Conservation (phyloP, 1,140 invertebrate genomes). For the Saccostrea cuccullata region DNA sequence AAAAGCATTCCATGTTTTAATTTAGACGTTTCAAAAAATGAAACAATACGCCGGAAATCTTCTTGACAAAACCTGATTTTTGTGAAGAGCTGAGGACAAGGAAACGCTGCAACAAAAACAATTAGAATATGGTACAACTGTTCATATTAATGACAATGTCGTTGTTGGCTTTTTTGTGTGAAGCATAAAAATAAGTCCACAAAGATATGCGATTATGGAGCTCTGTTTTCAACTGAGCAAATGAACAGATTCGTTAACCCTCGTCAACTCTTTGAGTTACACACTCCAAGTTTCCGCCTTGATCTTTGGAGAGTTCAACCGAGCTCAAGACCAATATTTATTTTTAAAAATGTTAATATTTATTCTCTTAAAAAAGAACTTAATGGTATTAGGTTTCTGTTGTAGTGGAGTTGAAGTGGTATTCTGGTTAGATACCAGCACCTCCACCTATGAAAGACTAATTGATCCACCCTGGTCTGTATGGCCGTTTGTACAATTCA, state of each 20-base stretch:
- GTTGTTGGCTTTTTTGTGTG: background rate
- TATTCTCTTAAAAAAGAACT: constrained; percentile 4
- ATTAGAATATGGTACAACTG: background rate
- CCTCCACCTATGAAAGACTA: background rate
- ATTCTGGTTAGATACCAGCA: background rate
- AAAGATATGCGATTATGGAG: too few relatives aligned
- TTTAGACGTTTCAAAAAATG: background rate
- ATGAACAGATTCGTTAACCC: background rate
- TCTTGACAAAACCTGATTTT: background rate
- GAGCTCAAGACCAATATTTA: background rate
- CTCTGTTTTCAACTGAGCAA: background rate
- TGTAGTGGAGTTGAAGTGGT: background rate
- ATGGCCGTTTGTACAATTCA: background rate
- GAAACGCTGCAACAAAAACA: background rate
- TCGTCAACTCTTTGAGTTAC: background rate
- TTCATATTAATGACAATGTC: background rate
- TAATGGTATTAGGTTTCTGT: background rate
- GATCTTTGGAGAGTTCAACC: background rate
- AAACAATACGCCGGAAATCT: constrained; percentile 26
- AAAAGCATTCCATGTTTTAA: constrained; percentile 14
- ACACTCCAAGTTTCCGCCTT: background rate
- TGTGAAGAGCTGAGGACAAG: background rate
- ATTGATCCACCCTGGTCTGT: background rate
- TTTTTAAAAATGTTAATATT: constrained; percentile 4
- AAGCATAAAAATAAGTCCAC: too few relatives aligned